These are phyloP conservation scores for Archivesica marissinica DNA, from an alignment of 1,140 invertebrate genomes.

Conservation along the genomic window DNA sequence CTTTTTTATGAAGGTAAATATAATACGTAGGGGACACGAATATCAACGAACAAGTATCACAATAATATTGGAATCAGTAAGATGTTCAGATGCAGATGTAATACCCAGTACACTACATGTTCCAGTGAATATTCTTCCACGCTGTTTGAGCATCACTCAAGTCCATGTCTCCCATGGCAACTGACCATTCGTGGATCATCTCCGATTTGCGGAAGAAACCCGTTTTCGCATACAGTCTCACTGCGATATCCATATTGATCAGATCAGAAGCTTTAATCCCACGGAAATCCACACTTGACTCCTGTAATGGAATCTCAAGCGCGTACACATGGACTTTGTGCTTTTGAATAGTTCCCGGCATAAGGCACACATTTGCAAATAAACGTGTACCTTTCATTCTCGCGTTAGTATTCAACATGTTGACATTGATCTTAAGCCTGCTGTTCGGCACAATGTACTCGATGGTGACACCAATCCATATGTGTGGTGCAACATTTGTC, in stretches of 20 bases:
- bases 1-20: too few relatives aligned
- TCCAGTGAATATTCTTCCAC: neutral
- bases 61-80: too few relatives aligned
- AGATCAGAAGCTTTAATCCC: neutral
- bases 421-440: too few relatives aligned
- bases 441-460: too few relatives aligned
- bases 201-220: neutral
- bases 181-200: neutral
- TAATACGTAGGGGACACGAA: too few relatives aligned
- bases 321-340: neutral
- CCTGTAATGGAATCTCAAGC: neutral
- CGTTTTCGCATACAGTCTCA: neutral
- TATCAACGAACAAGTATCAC: too few relatives aligned
- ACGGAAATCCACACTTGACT: neutral
- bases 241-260: neutral
- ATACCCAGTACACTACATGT: too few relatives aligned
- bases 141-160: neutral
- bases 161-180: neutral
- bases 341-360: neutral
- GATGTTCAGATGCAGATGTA: too few relatives aligned
- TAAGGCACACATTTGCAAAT: neutral
- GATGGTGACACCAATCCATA: too few relatives aligned
- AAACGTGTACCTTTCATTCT: too few relatives aligned
- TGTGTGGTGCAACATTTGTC: too few relatives aligned
- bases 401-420: too few relatives aligned